These are phyloP conservation scores for Polydesmus complanatus DNA, from an alignment of 2,888 invertebrate genomes.

Conservation along the genomic window DNA sequence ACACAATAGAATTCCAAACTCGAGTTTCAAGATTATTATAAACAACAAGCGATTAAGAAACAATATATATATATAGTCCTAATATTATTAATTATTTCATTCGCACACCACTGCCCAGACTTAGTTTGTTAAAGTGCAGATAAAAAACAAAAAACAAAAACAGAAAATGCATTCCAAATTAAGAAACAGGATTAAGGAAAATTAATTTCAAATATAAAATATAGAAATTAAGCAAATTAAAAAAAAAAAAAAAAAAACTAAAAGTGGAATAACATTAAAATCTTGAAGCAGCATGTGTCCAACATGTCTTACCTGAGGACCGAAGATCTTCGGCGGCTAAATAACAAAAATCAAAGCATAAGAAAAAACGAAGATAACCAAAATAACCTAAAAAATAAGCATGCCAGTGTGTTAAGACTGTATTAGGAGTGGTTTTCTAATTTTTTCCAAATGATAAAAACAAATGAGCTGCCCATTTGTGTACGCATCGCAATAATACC, in stretches of 20 bases:
- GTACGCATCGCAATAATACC: background rate
- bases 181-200: too few species aligned
- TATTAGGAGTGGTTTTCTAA: background rate
- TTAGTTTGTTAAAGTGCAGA: background rate
- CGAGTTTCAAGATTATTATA: background rate
- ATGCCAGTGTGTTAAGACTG: background rate
- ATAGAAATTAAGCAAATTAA: background rate
- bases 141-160: background rate
- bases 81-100: background rate
- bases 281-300: background rate
- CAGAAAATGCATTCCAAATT: background rate
- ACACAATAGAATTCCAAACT: too few species aligned
- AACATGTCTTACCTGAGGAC: slow-evolving; percentile 34
- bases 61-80: too few species aligned
- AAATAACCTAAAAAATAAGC: background rate
- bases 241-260: too few species aligned
- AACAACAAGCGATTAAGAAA: background rate
- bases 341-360: slow-evolving; percentile 8
- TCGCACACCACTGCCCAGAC: background rate
- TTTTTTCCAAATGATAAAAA: background rate
- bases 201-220: too few species aligned
- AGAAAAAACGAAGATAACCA: background rate
- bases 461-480: background rate
- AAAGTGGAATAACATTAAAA: background rate
- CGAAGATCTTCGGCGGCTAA: slow-evolving; percentile 35